A percentile compares a stretch with the other conserved stretches of the same genome.
Conservation (phyloP, 2,113 vertebrate species). For the Lepus europaeus region DNA sequence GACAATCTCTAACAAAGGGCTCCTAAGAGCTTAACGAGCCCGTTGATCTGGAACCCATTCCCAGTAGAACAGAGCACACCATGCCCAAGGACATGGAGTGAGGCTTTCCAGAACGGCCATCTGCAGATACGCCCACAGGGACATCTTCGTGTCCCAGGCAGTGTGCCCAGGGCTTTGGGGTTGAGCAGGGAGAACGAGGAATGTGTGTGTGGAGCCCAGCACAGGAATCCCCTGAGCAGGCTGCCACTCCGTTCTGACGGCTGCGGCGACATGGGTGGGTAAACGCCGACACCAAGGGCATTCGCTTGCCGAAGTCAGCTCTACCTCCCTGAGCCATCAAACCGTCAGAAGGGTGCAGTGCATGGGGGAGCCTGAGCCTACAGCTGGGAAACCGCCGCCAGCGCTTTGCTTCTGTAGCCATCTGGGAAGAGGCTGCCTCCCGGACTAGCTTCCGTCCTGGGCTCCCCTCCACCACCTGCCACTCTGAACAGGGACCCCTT, state of each 20-base stretch:
- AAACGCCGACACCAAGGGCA: not conserved
- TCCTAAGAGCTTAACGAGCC: not conserved
- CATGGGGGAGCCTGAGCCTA: not conserved
- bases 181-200: not conserved
- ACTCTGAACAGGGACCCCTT: not conserved
- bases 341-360: not conserved
- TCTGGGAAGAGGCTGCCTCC: not conserved
- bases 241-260: not conserved
- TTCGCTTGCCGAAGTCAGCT: not conserved
- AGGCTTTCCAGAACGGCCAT: not conserved
- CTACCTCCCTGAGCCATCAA: not conserved
- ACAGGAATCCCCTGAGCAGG: not conserved
- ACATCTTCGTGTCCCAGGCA: not conserved
- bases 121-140: not conserved
- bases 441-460: not conserved
- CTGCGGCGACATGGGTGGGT: not conserved
- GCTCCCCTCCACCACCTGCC: not conserved
- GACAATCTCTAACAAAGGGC: not conserved
- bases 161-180: not conserved
- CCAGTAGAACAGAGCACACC: not conserved
- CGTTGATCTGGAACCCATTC: conserved; percentile 13
- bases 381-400: not conserved
- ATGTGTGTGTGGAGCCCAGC: not conserved
- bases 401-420: not conserved
- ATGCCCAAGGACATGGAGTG: not conserved